Conservation (phyloP, 2,113 vertebrate genomes). For the Myocastor coypus region DNA sequence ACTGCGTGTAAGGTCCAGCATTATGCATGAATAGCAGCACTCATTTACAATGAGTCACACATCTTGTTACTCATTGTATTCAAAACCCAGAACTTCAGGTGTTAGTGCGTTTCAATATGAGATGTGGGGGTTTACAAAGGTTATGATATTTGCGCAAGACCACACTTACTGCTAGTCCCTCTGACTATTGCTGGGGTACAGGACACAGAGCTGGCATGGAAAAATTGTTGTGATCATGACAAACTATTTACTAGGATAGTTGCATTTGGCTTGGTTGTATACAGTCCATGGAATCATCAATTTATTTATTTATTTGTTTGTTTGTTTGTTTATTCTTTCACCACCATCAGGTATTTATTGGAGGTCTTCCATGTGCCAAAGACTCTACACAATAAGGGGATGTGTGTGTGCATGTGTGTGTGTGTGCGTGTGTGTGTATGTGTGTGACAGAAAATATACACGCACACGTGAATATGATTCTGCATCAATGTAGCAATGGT, state of each 20-base stretch:
- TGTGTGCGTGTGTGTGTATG: background rate
- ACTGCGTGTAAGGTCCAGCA: background rate
- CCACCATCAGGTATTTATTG: background rate
- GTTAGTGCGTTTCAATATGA: background rate
- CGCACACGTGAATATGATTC: background rate
- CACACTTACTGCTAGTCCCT: background rate
- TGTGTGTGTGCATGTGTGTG: background rate
- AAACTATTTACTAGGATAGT: background rate
- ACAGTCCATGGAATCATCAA: background rate
- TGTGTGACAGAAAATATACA: too few species aligned
- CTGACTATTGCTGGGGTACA: background rate
- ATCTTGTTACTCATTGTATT: background rate
- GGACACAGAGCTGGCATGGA: background rate
- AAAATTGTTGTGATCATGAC: background rate
- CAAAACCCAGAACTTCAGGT: background rate
- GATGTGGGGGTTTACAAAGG: background rate
- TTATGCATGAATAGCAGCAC: background rate
- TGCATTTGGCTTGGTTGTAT: background rate
- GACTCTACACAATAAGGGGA: background rate
- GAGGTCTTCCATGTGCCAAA: background rate
- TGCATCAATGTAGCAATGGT: background rate
- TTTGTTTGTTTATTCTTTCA: background rate
- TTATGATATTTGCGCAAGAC: background rate
- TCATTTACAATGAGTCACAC: background rate
- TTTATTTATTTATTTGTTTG: background rate